Evolutionary conservation across 1,140 invertebrate genomes (phyloP).

Genomic region (Cherax destructor): DNA sequence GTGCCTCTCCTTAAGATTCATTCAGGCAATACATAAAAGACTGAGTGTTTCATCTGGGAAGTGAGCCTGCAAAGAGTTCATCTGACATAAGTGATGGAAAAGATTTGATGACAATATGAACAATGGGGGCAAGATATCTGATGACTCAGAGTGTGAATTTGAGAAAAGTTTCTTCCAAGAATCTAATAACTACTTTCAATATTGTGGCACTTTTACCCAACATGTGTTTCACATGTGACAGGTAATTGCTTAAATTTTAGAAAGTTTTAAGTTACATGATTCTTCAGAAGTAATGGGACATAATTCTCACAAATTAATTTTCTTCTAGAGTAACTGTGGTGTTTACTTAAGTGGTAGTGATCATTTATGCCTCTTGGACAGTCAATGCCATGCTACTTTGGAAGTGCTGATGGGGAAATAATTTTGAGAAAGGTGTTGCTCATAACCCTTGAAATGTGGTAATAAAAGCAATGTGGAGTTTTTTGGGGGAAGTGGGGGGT

Average conservation of each 20-base stretch:
- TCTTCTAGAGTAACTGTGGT: slow-evolving; percentile 12
- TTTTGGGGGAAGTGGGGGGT: neutral
- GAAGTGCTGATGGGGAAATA: slow-evolving; percentile 24
- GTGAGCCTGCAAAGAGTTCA: slow-evolving; percentile 37
- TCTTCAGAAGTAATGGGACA: slow-evolving; percentile 9
- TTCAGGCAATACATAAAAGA: slow-evolving; percentile 49
- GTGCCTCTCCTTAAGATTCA: slow-evolving; percentile 39
- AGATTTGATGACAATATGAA: slow-evolving; percentile 31
- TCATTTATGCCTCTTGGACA: slow-evolving; percentile 20
- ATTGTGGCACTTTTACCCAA: slow-evolving; percentile 16
- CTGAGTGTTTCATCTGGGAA: slow-evolving; percentile 42
- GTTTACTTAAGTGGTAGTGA: slow-evolving; percentile 23
- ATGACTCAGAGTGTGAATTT: slow-evolving; percentile 25
- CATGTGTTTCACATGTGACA: slow-evolving; percentile 12
- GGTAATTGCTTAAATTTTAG: slow-evolving; percentile 16
- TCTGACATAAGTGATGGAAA: slow-evolving; percentile 25
- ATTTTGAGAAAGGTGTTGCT: slow-evolving; percentile 16
- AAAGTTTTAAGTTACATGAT: slow-evolving; percentile 7
- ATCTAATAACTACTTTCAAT: slow-evolving; percentile 37
- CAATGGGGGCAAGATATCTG: neutral
- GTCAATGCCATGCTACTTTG: slow-evolving; percentile 25
- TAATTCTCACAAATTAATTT: slow-evolving; percentile 28
- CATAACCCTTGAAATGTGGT: slow-evolving; percentile 29
- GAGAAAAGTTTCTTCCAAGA: slow-evolving; percentile 37
- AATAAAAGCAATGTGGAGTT: slow-evolving; percentile 12